Percentiles rank a stretch among this genome's conserved stretches.
Conservation (phyloP, 1,140 invertebrate species). For the Campoletis sonorensis region DNA sequence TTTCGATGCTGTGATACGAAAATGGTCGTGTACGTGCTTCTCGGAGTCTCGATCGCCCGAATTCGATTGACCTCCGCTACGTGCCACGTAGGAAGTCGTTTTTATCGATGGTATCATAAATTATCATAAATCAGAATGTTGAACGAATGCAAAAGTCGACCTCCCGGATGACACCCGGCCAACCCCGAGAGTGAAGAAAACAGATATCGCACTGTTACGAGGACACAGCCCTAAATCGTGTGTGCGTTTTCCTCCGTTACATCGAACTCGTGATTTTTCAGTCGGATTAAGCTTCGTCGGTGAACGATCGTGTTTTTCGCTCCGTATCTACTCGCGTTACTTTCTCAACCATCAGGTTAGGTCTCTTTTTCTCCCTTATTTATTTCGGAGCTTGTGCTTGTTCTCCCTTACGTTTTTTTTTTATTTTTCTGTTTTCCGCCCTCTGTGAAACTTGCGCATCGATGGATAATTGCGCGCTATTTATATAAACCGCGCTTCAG, state of each 20-base stretch:
- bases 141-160: conserved; percentile 70
- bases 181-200: not conserved
- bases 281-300: conserved; percentile 56
- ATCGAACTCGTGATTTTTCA: conserved; percentile 52
- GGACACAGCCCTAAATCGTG: not conserved
- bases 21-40: not conserved
- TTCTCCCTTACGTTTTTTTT: conserved; percentile 4
- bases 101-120: conserved; percentile 66
- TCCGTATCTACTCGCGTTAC: conserved; percentile 31
- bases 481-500: not conserved
- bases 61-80: conserved; percentile 52
- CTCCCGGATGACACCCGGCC: conserved; percentile 59
- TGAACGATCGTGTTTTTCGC: conserved; percentile 42
- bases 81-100: conserved; percentile 43
- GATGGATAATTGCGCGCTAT: not conserved
- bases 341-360: conserved; percentile 61
- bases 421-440: not conserved
- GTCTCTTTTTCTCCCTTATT: not conserved
- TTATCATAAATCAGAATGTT: conserved; percentile 74
- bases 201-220: not conserved
- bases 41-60: conserved; percentile 38
- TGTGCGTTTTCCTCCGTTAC: not conserved
- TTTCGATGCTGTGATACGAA: not conserved
- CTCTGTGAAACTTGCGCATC: not conserved
- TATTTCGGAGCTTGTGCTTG: not conserved